phyloP scores from a whole-genome alignment of 53 echinoderm and acorn worm genomes.

The Glandiceps talaboti region DNA sequence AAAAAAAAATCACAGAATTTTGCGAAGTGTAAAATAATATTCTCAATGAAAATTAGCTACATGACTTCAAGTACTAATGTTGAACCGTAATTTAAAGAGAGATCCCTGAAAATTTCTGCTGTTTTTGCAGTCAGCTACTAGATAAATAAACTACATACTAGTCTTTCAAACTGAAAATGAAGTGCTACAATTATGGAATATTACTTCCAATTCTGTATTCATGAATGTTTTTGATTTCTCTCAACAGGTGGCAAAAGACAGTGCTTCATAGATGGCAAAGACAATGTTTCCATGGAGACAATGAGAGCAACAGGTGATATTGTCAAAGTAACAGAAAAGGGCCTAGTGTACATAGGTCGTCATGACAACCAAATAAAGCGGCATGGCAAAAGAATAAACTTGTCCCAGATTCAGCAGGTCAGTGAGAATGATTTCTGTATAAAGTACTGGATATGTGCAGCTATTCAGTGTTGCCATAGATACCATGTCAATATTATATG shows the following conservation, averaged over 20 bases:
- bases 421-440: too few relatives aligned
- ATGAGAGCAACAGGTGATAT: slow-evolving; percentile 59
- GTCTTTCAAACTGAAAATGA: neutral
- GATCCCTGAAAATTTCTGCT: too few relatives aligned
- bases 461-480: too few relatives aligned
- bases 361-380: slow-evolving; percentile 72
- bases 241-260: slow-evolving; percentile 38
- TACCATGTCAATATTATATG: too few relatives aligned
- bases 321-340: slow-evolving; percentile 38
- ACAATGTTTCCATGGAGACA: slow-evolving; percentile 16
- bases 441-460: too few relatives aligned
- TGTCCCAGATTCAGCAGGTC: slow-evolving; percentile 62
- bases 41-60: too few relatives aligned
- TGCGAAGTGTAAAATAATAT: too few relatives aligned
- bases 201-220: neutral
- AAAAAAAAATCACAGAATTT: too few relatives aligned
- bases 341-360: slow-evolving; percentile 58
- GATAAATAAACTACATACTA: too few relatives aligned
- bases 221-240: neutral
- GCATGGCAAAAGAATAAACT: slow-evolving; percentile 55
- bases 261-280: slow-evolving; percentile 48
- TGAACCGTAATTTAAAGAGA: too few relatives aligned
- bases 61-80: too few relatives aligned
- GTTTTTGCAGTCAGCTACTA: too few relatives aligned
- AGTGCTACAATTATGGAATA: neutral